phyloP scores from a whole-genome alignment of 2,113 vertebrate species.

The Alaudala cheleensis region DNA sequence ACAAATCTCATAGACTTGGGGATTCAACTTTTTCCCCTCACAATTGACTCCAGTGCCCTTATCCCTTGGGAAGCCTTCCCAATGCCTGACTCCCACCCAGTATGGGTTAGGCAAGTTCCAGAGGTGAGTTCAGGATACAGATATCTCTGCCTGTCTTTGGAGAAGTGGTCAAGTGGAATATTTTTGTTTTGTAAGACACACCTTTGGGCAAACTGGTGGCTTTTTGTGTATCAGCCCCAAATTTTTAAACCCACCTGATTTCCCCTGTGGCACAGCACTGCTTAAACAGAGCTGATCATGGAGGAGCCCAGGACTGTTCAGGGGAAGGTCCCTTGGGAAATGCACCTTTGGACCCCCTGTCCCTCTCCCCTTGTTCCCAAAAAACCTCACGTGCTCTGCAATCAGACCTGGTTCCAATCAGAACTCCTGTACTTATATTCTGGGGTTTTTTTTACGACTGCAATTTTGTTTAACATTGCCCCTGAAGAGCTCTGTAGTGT shows the following conservation, averaged over 20 bases:
- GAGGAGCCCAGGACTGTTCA: not conserved
- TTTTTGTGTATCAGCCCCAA: not conserved
- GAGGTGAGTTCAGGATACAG: not conserved
- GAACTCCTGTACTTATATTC: not conserved
- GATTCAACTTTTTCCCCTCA: not conserved
- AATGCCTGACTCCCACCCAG: not conserved
- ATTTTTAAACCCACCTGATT: not conserved
- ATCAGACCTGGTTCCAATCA: not conserved
- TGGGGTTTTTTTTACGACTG: fast-evolving
- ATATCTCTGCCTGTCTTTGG: not conserved
- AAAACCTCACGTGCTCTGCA: not conserved
- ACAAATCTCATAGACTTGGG: not conserved
- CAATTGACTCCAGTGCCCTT: not conserved
- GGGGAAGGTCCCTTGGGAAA: not conserved
- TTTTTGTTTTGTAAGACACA: not conserved
- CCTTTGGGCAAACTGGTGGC: not conserved
- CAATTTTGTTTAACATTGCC: not conserved
- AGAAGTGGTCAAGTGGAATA: not conserved
- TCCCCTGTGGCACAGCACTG: not conserved
- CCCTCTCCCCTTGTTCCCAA: not conserved
- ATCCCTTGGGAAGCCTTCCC: not conserved
- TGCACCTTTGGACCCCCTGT: not conserved
- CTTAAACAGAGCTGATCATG: not conserved
- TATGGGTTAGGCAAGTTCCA: not conserved
- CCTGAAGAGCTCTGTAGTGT: not conserved